Evolutionary conservation across 1,140 invertebrate species (phyloP).

Genomic region (Coenobita brevimanus): DNA sequence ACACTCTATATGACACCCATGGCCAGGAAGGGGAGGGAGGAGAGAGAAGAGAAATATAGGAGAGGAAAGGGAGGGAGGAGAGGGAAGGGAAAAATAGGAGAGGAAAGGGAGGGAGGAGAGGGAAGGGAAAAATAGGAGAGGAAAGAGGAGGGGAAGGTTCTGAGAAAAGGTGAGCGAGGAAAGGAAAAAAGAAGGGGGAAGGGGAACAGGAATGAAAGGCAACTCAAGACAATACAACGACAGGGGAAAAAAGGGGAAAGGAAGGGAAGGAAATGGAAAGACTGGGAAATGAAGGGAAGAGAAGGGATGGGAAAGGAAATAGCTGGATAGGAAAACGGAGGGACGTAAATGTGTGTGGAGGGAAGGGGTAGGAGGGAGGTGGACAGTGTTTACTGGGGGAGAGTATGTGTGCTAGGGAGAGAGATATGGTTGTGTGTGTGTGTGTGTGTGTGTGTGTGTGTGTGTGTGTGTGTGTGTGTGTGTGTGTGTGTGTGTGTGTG

Average conservation of each 20-base stretch:
- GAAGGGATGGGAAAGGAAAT: too few relatives aligned
- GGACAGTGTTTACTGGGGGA: not conserved
- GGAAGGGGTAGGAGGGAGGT: not conserved
- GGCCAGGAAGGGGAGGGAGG: not conserved
- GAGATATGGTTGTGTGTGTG: not conserved
- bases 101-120: too few relatives aligned
- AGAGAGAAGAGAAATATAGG: not conserved
- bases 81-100: not conserved
- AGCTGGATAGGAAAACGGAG: too few relatives aligned
- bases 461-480: not conserved
- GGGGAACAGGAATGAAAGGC: too few relatives aligned
- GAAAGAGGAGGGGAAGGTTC: not conserved
- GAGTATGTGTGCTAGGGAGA: not conserved
- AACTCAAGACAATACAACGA: too few relatives aligned
- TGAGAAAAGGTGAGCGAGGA: too few relatives aligned
- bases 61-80: not conserved
- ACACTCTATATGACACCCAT: too few relatives aligned
- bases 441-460: conserved; percentile 11
- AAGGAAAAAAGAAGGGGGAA: too few relatives aligned
- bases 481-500: not conserved
- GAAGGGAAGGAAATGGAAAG: too few relatives aligned
- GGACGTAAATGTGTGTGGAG: not conserved
- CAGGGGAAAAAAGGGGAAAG: too few relatives aligned
- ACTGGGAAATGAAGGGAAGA: too few relatives aligned
- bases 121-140: too few relatives aligned